A percentile compares a stretch with the other conserved stretches of the same genome.
Evolutionary conservation across 2,113 vertebrate genomes (phyloP).

Genomic region (Limanda limanda): DNA sequence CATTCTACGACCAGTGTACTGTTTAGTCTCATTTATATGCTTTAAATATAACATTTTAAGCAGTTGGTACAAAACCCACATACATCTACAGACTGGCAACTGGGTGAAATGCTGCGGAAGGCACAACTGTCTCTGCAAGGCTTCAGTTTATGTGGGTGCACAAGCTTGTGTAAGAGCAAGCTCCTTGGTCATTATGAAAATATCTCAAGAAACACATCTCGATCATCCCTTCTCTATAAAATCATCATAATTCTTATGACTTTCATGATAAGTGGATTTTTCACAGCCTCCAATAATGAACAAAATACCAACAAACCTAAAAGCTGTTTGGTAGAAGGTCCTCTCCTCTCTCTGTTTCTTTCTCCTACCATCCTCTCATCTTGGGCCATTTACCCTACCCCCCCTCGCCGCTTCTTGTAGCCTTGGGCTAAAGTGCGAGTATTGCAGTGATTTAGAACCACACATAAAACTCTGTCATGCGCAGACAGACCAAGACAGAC

Average conservation of each 20-base stretch:
- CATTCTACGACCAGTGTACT: no score
- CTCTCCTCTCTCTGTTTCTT: conserved; percentile 33
- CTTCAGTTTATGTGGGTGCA: no score
- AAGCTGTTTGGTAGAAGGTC: conserved; percentile 38
- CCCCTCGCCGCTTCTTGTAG: conserved; percentile 34
- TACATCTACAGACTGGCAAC: no score
- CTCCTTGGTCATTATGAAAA: no score
- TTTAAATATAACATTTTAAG: no score
- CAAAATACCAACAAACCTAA: conserved; percentile 4
- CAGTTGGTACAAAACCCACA: no score
- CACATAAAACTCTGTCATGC: conserved; percentile 62
- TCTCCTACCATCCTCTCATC: conserved; percentile 45
- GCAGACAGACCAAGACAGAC: conserved; percentile 36
- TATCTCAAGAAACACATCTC: no score
- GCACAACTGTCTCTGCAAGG: no score
- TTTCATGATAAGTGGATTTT: background rate
- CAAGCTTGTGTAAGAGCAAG: no score
- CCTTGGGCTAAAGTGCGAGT: conserved; percentile 64
- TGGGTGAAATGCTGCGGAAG: no score
- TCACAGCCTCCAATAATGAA: conserved; percentile 23
- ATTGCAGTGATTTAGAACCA: conserved; percentile 62
- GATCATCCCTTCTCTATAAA: no score
- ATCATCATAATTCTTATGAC: background rate
- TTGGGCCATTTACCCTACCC: conserved; percentile 40
- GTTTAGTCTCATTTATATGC: no score